A percentile compares a stretch with the other conserved stretches of the same genome.
phyloP scores from a whole-genome alignment of 2,113 vertebrate species.

The Montifringilla adamsi region DNA sequence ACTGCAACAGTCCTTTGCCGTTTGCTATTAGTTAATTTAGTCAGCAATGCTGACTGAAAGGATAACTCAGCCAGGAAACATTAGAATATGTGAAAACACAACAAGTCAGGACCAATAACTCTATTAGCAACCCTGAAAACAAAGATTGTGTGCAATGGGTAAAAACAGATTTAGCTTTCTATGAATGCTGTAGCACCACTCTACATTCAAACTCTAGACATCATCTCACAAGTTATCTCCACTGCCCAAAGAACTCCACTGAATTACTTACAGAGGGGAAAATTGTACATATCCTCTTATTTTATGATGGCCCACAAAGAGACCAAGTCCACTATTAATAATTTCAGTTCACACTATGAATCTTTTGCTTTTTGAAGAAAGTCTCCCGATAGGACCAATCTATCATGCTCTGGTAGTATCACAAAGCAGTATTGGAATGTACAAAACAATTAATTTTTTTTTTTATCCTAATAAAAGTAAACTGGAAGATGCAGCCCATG shows the following conservation, averaged over 20 bases:
- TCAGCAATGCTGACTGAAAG: background rate
- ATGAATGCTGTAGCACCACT: background rate
- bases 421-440: accelerated
- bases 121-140: background rate
- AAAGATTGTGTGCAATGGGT: background rate
- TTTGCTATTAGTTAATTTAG: background rate
- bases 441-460: accelerated
- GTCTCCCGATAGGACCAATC: background rate
- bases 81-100: background rate
- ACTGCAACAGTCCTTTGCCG: background rate
- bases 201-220: background rate
- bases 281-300: background rate
- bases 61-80: background rate
- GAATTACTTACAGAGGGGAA: background rate
- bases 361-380: background rate
- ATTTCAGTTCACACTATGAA: background rate
- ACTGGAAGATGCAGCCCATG: background rate
- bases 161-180: background rate
- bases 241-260: background rate
- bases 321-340: accelerated
- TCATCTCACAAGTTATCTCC: background rate
- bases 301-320: background rate
- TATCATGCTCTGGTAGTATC: background rate
- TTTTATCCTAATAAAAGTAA: background rate
- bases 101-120: background rate